phyloP scores from a whole-genome alignment of 2,113 vertebrate species.

The Elephas maximus region DNA sequence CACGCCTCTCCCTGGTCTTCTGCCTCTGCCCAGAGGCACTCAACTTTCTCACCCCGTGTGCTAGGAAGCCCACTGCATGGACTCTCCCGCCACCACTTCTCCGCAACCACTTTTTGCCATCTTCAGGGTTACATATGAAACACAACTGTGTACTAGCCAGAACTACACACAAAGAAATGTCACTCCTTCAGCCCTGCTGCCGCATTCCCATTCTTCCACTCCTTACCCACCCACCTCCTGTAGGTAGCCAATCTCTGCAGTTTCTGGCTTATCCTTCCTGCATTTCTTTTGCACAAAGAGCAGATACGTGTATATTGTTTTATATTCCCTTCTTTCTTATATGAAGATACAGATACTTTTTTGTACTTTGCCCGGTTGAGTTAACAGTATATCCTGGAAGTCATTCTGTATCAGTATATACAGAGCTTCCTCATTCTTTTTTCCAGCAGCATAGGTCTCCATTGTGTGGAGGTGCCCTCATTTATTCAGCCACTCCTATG shows the following conservation, averaged over 20 bases:
- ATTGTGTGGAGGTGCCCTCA: neutral
- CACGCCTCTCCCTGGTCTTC: too few species aligned
- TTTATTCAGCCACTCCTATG: neutral
- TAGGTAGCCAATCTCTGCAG: neutral
- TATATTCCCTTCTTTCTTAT: neutral
- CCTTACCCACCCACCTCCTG: neutral
- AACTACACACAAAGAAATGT: neutral
- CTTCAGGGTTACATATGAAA: neutral
- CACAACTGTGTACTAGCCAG: neutral
- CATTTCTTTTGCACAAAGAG: neutral
- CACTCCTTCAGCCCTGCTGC: neutral
- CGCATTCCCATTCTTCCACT: neutral
- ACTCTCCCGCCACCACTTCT: too few species aligned
- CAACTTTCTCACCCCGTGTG: too few species aligned
- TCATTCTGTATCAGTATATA: neutral
- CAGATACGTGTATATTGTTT: neutral
- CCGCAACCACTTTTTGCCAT: too few species aligned
- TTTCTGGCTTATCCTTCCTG: neutral
- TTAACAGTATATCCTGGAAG: neutral
- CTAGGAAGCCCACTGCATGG: too few species aligned
- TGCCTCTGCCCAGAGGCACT: too few species aligned
- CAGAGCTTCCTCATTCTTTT: neutral
- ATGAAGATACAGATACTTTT: neutral
- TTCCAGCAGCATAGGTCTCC: neutral
- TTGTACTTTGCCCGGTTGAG: neutral